A percentile compares a stretch with the other conserved stretches of the same genome.
phyloP scores from a whole-genome alignment of 2,888 invertebrate species.

The Macrophya annulata region DNA sequence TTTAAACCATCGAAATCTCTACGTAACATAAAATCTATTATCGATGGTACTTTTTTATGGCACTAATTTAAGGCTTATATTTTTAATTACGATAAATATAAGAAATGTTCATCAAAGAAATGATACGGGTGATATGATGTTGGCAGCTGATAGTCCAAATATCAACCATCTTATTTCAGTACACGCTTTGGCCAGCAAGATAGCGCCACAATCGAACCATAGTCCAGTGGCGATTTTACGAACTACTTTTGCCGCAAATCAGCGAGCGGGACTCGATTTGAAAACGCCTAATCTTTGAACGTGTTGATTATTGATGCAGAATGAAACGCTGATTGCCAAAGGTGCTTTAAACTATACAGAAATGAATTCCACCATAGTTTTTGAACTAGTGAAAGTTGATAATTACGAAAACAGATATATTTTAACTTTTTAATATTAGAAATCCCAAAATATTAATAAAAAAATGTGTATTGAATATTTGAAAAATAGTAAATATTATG shows the following conservation, averaged over 20 bases:
- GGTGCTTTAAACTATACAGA: neutral
- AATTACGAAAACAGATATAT: conserved; percentile 9
- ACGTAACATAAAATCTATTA: conserved; percentile 15
- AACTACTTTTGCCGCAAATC: conserved; percentile 22
- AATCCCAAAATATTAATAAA: neutral
- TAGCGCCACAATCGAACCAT: neutral
- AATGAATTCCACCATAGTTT: neutral
- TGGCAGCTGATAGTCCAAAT: conserved; percentile 68
- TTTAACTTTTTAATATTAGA: neutral
- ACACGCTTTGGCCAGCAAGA: neutral
- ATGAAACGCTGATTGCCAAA: neutral
- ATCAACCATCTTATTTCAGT: conserved; percentile 67
- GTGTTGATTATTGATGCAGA: neutral
- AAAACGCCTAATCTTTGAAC: neutral
- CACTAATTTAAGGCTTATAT: conserved; percentile 62
- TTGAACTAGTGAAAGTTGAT: neutral
- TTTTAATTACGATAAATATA: conserved; percentile 62
- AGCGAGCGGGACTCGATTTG: conserved; percentile 3
- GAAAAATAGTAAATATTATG: neutral
- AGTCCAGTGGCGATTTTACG: neutral
- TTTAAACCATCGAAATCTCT: conserved; percentile 15
- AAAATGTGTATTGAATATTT: neutral
- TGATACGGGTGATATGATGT: conserved; percentile 67
- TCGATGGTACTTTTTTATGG: conserved; percentile 54
- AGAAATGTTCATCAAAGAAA: conserved; percentile 67